Evolutionary conservation across 2,888 invertebrate genomes (phyloP), one percentile per base, ranked within the genome.

Genomic region (Galerucella pusilla): DNA sequence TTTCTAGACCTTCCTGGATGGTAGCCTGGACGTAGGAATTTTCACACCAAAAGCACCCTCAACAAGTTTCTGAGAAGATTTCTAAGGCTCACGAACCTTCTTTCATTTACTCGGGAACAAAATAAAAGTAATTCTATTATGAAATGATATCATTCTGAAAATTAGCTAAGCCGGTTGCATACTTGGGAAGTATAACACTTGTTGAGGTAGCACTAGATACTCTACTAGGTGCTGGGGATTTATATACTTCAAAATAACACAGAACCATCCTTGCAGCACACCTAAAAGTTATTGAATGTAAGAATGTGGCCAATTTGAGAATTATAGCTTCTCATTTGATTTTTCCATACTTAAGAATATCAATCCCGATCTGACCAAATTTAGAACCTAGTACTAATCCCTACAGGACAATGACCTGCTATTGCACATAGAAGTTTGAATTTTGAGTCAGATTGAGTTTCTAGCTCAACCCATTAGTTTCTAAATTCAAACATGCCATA

Each of bases 361-460:
- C 99, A 99, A 88, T 99, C 99, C 76, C 99, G 90, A 7, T 99
- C 99, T 49, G 98, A 98, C 99, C 99, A 99, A 75, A 99, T 95
- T 87, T 98, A 99, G n/a, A 99, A 90, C 75, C 99, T 91, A 70
- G 95, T 95, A 87, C 98, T 97, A 74, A 99, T 96, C 25, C 97
- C 96, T 25, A 98, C 98, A 49, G 99, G 96, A 87, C 98, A 98
- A 88, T 99, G 99, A 0, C 99, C 99, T 35, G 99, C 99, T 79
- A 99, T 91, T 12, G 99, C 98, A 79, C 98, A 90, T 0, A 99
- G 99, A 52, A 96, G 92, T 82, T 94, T 93, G 82, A 97, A 97
- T 85, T 98, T 98, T 83, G 92, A 91, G 79, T 94, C 92, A 25
- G 90, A 90, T 84, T 97, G 97, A 84, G 97, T 91, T 3, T 94